Evolutionary conservation across 2,888 invertebrate genomes (phyloP), one percentile per base, ranked within the genome.

Genomic region (Monoplex corrugatus): DNA sequence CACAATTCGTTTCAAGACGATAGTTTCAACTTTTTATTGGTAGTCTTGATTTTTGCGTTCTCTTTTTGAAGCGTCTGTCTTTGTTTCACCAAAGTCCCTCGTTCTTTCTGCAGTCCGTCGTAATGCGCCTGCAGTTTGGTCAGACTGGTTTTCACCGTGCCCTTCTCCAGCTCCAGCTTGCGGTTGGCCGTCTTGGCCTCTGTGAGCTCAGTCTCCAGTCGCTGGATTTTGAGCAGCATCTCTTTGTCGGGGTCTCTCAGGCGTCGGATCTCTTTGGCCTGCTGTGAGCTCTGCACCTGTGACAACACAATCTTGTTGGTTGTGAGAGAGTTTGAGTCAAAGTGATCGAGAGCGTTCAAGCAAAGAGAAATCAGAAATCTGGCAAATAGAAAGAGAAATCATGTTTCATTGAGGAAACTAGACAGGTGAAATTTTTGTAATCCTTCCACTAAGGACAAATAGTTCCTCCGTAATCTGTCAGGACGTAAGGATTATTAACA

Each of bases 161-260:
- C 91, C 89, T 92, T 94, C 43, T 92, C 90, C n/a, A 92, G 92
- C 87, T 91, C 89, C 32, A 91, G 83, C 89, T 92, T 89, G 50
- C 93, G 90, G 44, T 91, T 92, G 86, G 92, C 93, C 43, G 93
- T 93, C n/a, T 93, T 92, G 85, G 94, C 88, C 86, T 92, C 92
- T 57, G 93, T 92, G 68, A 93, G 93, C 82, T 94, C 93, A 85
- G 91, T 89, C 28, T 90, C 87, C 80, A 92, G 68, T 19, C 89
- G 89, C 86, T 89, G 90, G 87, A 89, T 90, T 75, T 89, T 87
- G 87, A 89, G 87, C 32, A 89, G 78, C 90, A 90, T 88, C 38
- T 90, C 90, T 63, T 89, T 89, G 87, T 90, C 90, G 3, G 90
- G 90, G 87, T 89, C 90, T 32, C 80, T 35, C 32, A 90, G 87